Conservation (phyloP, 1,140 invertebrate species). For the Onthophagus taurus region DNA sequence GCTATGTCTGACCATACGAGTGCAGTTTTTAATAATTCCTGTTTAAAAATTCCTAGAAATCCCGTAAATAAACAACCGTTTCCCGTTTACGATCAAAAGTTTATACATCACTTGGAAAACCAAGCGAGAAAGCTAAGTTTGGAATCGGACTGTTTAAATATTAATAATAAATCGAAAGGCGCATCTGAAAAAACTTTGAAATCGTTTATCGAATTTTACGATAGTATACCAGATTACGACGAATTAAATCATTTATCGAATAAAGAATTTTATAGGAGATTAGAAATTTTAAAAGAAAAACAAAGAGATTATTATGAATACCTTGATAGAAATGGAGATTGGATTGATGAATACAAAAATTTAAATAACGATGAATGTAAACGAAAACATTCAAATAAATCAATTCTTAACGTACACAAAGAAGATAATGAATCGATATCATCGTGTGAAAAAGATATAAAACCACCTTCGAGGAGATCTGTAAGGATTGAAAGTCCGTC, state of each 20-base stretch:
- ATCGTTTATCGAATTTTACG: conserved; percentile 53
- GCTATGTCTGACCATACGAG: conserved; percentile 37
- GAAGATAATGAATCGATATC: conserved; percentile 25
- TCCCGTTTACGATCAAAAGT: conserved; percentile 50
- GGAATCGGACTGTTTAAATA: conserved; percentile 20
- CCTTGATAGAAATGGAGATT: conserved; percentile 30
- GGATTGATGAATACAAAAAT: conserved; percentile 32
- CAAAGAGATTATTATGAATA: conserved; percentile 47
- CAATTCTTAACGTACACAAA: conserved; percentile 13
- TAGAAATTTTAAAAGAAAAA: conserved; percentile 53
- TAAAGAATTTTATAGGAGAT: conserved; percentile 54
- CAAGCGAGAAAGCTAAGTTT: conserved; percentile 26
- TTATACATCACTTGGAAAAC: conserved; percentile 33
- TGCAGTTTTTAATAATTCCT: conserved; percentile 51
- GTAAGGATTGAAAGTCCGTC: conserved; percentile 35
- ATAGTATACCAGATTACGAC: conserved; percentile 59
- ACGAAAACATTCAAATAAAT: conserved; percentile 14
- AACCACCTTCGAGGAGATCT: conserved; percentile 34
- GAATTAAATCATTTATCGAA: conserved; percentile 58
- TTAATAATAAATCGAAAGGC: conserved; percentile 22
- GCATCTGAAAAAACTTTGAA: conserved; percentile 33
- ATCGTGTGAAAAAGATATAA: conserved; percentile 28
- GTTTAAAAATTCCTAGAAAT: conserved; percentile 53
- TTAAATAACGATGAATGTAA: conserved; percentile 20
- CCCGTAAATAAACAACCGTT: conserved; percentile 53